These are phyloP conservation scores for Hedychridium roseum DNA, from an alignment of 2,888 invertebrate species.

Conservation along the genomic window DNA sequence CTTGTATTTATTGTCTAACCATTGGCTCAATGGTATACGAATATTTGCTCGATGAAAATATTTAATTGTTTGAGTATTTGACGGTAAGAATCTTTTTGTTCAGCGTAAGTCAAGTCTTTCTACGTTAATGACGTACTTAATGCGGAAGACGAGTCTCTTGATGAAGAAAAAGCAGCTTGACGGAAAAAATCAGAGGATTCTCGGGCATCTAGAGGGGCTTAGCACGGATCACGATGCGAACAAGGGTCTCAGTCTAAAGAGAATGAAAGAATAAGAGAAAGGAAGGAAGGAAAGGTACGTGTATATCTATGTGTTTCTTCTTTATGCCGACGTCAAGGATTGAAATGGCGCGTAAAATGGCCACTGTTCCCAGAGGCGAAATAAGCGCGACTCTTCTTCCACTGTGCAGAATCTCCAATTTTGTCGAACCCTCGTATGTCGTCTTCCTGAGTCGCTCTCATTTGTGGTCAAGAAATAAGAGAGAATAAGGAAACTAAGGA, in stretches of 20 bases:
- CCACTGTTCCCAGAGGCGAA: slow-evolving; percentile 53
- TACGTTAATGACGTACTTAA: no score
- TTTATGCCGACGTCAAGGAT: slow-evolving; percentile 57
- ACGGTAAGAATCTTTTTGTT: no score
- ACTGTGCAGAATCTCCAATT: slow-evolving; percentile 33
- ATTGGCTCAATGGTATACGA: no score
- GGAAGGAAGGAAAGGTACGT: not conserved
- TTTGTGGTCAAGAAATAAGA: not conserved
- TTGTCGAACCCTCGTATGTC: slow-evolving; percentile 24
- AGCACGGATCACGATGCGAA: no score
- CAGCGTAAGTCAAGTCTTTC: no score
- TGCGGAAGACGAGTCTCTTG: no score
- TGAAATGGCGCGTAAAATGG: slow-evolving; percentile 62
- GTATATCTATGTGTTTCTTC: slow-evolving; percentile 22
- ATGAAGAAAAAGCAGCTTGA: no score
- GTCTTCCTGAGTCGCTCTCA: not conserved
- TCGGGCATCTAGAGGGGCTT: no score
- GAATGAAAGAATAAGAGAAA: not conserved
- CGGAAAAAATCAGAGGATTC: slow-evolving; percentile 18
- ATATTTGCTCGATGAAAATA: no score
- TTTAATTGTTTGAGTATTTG: no score
- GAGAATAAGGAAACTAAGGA: not conserved
- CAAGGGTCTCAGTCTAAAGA: no score
- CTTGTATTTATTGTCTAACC: no score
- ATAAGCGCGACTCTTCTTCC: slow-evolving; percentile 40